These are phyloP conservation scores for Boloria euphrosyne DNA, from an alignment of 2,888 invertebrate genomes.

Conservation along the genomic window DNA sequence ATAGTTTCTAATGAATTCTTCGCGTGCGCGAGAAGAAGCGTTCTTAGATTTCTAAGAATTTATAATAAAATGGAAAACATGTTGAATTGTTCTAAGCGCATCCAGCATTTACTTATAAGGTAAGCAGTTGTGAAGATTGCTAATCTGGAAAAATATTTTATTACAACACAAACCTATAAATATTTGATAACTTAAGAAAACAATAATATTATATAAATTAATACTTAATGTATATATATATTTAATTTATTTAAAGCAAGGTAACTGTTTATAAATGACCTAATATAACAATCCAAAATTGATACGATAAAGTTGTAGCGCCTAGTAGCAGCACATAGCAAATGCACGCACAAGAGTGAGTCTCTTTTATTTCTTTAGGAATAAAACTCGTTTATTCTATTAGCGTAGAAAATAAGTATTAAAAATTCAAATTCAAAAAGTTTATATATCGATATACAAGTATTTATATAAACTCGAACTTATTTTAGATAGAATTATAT, in stretches of 20 bases:
- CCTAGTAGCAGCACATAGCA: slow-evolving; percentile 10
- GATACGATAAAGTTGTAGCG: too few species aligned
- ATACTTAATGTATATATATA: too few species aligned
- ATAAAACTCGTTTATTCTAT: too few species aligned
- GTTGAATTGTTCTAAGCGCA: neutral
- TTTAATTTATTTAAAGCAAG: too few species aligned
- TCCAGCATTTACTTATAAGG: slow-evolving; percentile 9
- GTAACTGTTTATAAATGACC: too few species aligned
- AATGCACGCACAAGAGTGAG: neutral
- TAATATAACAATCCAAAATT: too few species aligned
- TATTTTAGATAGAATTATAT: neutral
- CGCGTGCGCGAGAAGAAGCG: slow-evolving; percentile 18
- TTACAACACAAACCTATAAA: too few species aligned
- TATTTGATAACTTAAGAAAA: too few species aligned
- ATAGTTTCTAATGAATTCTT: slow-evolving; percentile 39
- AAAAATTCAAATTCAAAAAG: too few species aligned
- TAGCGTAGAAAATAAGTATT: too few species aligned
- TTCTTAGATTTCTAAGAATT: slow-evolving; percentile 13
- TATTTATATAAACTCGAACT: neutral
- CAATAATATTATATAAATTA: too few species aligned
- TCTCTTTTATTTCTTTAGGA: neutral
- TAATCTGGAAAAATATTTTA: too few species aligned
- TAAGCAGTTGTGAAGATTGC: neutral
- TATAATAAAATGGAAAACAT: slow-evolving; percentile 12
- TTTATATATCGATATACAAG: neutral